Conservation (phyloP, 2,797 vertebrate species). For the Periparus ater region DNA sequence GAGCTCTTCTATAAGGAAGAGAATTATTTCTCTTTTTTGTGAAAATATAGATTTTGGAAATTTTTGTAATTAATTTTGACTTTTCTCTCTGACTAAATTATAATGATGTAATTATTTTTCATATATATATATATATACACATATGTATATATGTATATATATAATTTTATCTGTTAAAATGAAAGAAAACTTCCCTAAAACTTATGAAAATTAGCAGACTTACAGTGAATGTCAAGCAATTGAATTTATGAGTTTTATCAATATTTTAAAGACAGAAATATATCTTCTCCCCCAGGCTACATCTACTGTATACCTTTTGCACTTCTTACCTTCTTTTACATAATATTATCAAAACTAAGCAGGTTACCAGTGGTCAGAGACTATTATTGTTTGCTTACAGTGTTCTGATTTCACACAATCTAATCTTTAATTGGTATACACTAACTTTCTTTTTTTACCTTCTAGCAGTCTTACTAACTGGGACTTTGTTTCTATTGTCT, state of each 20-base stretch:
- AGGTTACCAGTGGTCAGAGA: neutral
- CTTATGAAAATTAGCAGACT: neutral
- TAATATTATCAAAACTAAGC: neutral
- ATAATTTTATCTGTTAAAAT: neutral
- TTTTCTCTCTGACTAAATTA: neutral
- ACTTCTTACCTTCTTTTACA: neutral
- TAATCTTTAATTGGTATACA: neutral
- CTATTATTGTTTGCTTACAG: neutral
- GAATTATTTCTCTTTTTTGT: neutral
- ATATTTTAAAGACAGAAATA: neutral
- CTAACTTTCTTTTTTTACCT: neutral
- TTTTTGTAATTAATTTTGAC: neutral
- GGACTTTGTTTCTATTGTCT: neutral
- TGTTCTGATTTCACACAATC: neutral
- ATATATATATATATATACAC: neutral
- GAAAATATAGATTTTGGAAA: neutral
- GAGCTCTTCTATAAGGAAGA: neutral
- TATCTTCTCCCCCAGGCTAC: neutral
- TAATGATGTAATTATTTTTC: neutral
- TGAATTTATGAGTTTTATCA: neutral
- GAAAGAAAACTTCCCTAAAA: neutral
- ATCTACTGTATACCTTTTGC: neutral
- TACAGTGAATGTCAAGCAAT: neutral
- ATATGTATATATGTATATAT: neutral
- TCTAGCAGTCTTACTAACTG: neutral